Evolutionary conservation across 1,140 invertebrate genomes (phyloP).

Genomic region (Heliconius hewitsoni): DNA sequence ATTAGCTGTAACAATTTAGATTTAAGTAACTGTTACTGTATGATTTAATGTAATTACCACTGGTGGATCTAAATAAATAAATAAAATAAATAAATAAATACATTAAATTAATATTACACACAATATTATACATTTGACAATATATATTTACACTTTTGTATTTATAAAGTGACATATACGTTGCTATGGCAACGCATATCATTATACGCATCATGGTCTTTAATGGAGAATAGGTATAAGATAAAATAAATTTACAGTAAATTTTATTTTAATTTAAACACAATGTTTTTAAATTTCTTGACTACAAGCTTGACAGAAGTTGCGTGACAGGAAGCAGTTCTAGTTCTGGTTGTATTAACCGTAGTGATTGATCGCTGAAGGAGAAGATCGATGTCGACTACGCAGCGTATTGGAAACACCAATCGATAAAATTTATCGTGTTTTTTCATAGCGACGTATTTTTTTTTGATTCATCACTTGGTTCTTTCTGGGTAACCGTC

Average conservation of each 20-base stretch:
- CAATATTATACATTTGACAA: too few species aligned
- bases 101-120: too few species aligned
- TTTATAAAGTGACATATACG: too few species aligned
- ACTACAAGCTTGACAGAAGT: conserved; percentile 43
- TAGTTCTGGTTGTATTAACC: conserved; percentile 45
- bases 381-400: conserved; percentile 41
- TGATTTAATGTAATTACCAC: too few species aligned
- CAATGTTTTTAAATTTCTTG: conserved; percentile 21
- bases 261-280: background rate
- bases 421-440: conserved; percentile 23
- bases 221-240: background rate
- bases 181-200: too few species aligned
- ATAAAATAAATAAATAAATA: too few species aligned
- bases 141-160: too few species aligned
- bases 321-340: conserved; percentile 45
- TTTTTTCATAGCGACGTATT: conserved; percentile 10
- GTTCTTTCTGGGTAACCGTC: background rate
- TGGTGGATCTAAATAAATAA: too few species aligned
- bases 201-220: too few species aligned
- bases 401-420: conserved; percentile 6
- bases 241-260: background rate
- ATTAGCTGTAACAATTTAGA: too few species aligned
- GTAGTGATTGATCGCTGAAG: conserved; percentile 48
- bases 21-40: too few species aligned
- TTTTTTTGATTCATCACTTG: conserved; percentile 8